These are phyloP conservation scores for Ophiothrix spiculata DNA, from an alignment of 35 echinoderm and acorn worm genomes.

Conservation along the genomic window DNA sequence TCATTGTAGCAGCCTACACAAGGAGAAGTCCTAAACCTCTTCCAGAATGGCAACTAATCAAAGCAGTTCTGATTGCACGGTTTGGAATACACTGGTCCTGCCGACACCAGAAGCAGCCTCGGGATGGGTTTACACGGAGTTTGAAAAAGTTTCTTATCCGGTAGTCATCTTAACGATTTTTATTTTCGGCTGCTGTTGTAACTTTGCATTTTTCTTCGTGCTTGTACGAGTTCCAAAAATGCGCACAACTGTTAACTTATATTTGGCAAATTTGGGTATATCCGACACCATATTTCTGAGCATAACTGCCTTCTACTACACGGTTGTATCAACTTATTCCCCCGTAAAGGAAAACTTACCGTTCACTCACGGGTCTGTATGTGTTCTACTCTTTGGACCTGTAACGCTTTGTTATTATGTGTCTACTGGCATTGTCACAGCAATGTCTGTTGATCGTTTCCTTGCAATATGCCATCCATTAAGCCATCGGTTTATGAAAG, in stretches of 20 bases:
- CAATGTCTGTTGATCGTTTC: neutral
- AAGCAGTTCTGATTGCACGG: too few relatives aligned
- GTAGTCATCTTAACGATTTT: too few relatives aligned
- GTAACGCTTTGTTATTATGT: neutral
- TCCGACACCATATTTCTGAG: constrained; percentile 55
- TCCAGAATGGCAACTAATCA: too few relatives aligned
- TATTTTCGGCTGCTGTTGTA: constrained; percentile 55
- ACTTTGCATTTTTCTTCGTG: constrained; percentile 81
- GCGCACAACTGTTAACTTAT: constrained; percentile 66
- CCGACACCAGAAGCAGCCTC: too few relatives aligned
- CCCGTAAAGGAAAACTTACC: constrained; percentile 15
- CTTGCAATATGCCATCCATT: neutral
- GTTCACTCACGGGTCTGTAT: neutral
- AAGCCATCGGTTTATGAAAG: neutral
- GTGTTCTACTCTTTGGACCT: neutral
- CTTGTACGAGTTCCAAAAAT: constrained; percentile 49
- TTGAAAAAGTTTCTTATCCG: too few relatives aligned
- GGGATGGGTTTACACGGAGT: too few relatives aligned
- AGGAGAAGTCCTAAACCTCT: too few relatives aligned
- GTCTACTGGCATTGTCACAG: neutral
- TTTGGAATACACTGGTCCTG: too few relatives aligned
- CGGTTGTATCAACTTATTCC: constrained; percentile 29
- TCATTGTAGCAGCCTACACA: too few relatives aligned
- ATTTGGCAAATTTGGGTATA: constrained; percentile 55
- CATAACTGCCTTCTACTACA: constrained; percentile 20